phyloP scores from a whole-genome alignment of 2,113 vertebrate genomes.

The Eulemur rufifrons region DNA sequence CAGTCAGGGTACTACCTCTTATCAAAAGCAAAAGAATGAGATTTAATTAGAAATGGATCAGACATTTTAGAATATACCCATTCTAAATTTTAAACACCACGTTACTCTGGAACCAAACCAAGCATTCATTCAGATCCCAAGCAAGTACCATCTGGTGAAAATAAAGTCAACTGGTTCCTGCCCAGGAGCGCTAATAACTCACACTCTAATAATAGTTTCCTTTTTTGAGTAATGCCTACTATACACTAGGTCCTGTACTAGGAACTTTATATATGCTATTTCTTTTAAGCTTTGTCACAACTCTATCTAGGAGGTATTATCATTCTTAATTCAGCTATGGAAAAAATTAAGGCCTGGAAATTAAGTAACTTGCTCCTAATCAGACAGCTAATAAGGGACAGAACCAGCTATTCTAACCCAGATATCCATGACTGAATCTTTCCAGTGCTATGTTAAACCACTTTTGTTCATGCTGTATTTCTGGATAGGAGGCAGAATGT shows the following conservation, averaged over 20 bases:
- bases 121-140: neutral
- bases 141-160: neutral
- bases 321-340: neutral
- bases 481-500: constrained; percentile 42
- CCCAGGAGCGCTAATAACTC: neutral
- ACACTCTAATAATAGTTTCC: neutral
- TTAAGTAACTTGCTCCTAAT: constrained; percentile 16
- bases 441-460: constrained; percentile 30
- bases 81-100: constrained; percentile 34
- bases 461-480: constrained; percentile 37
- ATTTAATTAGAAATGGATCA: constrained; percentile 20
- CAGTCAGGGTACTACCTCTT: neutral
- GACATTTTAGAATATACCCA: constrained; percentile 3
- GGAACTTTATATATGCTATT: neutral
- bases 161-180: constrained; percentile 9
- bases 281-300: neutral
- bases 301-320: neutral
- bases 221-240: neutral
- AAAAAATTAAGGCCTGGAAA: constrained; percentile 14
- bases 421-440: constrained; percentile 25
- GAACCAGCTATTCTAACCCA: neutral
- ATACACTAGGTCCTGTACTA: neutral
- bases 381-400: constrained; percentile 33
- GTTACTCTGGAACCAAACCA: constrained; percentile 17
- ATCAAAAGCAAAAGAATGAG: neutral